These are phyloP conservation scores for Drosophila lacteicornis DNA, from an alignment of 1,140 invertebrate species.

Conservation along the genomic window DNA sequence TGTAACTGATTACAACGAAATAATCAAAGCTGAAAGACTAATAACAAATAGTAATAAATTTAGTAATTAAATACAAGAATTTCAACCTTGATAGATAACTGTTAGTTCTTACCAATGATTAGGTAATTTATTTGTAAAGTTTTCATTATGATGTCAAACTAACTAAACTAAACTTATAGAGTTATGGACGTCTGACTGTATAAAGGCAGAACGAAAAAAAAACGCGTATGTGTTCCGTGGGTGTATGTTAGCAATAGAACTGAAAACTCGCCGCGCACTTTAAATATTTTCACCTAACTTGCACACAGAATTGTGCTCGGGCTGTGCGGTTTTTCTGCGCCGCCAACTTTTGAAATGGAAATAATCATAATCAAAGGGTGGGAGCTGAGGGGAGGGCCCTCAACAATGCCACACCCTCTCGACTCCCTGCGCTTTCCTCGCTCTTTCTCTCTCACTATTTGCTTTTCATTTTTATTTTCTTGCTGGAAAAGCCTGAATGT, in stretches of 20 bases:
- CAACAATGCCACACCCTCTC: conserved; percentile 53
- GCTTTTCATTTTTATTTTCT: conserved; percentile 22
- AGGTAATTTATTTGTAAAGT: too few species aligned
- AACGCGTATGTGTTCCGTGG: conserved; percentile 7
- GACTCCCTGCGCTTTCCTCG: conserved; percentile 5
- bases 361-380: conserved; percentile 62
- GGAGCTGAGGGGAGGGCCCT: conserved; percentile 14
- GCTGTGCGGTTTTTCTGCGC: conserved; percentile 56
- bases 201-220: not conserved
- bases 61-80: too few species aligned
- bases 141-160: not conserved
- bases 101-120: too few species aligned
- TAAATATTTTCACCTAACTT: conserved; percentile 75
- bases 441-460: not conserved
- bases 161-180: not conserved
- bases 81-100: too few species aligned
- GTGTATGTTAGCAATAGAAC: conserved; percentile 37
- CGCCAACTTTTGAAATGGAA: conserved; percentile 70
- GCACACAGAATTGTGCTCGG: conserved; percentile 63
- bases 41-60: too few species aligned
- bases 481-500: conserved; percentile 58
- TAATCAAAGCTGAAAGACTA: too few species aligned
- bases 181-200: not conserved
- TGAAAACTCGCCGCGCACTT: conserved; percentile 52
- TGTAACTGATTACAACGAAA: too few species aligned